These are phyloP conservation scores for Drosophila borborema DNA, from an alignment of 2,888 invertebrate species.

Conservation along the genomic window DNA sequence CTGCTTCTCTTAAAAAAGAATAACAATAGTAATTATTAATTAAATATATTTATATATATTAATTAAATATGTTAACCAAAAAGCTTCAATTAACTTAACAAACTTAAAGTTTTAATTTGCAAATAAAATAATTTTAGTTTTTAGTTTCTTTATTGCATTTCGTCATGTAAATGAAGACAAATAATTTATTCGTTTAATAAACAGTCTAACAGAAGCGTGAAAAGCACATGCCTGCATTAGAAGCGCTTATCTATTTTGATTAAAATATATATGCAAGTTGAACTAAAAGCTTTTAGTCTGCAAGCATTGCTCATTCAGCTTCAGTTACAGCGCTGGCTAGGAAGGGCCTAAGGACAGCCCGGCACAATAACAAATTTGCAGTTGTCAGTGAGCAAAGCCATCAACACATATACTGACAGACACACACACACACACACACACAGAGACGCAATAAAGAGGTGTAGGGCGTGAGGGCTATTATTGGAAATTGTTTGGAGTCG, in stretches of 20 bases:
- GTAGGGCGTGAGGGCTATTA: slow-evolving; percentile 3
- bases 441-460: not conserved
- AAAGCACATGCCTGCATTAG: not conserved
- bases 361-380: slow-evolving; percentile 30
- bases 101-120: no score
- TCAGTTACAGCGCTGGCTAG: slow-evolving; percentile 4
- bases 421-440: slow-evolving; percentile 5
- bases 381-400: slow-evolving; percentile 37
- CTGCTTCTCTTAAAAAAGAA: no score
- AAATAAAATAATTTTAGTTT: no score
- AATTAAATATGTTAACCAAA: no score
- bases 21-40: no score
- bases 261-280: not conserved
- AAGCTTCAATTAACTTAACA: no score
- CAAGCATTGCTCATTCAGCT: not conserved
- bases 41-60: no score
- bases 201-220: not conserved
- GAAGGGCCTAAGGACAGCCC: not conserved
- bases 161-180: not conserved
- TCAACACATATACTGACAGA: slow-evolving; percentile 7
- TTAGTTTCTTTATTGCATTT: not conserved
- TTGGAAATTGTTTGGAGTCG: slow-evolving; percentile 27
- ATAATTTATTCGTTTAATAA: not conserved
- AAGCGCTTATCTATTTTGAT: not conserved
- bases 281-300: not conserved